Evolutionary conservation across 2,113 vertebrate genomes (phyloP), one percentile per base, ranked within the genome.

Genomic region (Microtus montanus): DNA sequence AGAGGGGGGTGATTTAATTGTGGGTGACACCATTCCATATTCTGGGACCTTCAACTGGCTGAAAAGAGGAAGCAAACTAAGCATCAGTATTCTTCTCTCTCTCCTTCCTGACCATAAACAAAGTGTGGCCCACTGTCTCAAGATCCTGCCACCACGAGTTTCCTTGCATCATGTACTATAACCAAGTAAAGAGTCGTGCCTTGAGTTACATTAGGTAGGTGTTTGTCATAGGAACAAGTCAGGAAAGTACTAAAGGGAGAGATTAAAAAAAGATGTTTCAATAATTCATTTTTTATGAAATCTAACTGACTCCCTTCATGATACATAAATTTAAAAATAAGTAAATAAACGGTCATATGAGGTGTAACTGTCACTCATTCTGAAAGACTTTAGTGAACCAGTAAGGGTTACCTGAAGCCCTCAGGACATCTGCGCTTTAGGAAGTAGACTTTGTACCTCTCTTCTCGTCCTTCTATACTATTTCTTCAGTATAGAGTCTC

Each of bases 221-320:
- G 44, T 52, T 68, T 22, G 63, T 35, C 44, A 35, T 41, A 68
- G 28, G 10, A 49, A 68, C 41, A 86, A 86, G 41, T 20, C 83
- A 68, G 47, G 63, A 47, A 33, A 66, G 28, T 47, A 35, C 35
- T 85, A 68, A 64, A 88, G 6, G 83, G 20, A 89, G 17, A 92
- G 2, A 77, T 0, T 49, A 11, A 54, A 26, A 84, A 79, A 0
- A 71, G 3, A 41, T 83, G 68, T 49, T 49, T 90, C 22, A 90
- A n/a, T 71, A 44, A 96, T 54, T 11, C 3, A 35, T 20, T 93
- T 71, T 19, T 54, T 91, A 87, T 47, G 22, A 91, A 84, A 89
- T 80, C n/a, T 91, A 89, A 79, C 7, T 49, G 30, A 92, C 73
- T 47, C 20, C 75, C 63, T 33, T 89, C 44, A 38, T 61, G 33